Base-by-base conservation (phyloP, 1,140 invertebrate genomes). In the Acromyrmex heyeri region DNA sequence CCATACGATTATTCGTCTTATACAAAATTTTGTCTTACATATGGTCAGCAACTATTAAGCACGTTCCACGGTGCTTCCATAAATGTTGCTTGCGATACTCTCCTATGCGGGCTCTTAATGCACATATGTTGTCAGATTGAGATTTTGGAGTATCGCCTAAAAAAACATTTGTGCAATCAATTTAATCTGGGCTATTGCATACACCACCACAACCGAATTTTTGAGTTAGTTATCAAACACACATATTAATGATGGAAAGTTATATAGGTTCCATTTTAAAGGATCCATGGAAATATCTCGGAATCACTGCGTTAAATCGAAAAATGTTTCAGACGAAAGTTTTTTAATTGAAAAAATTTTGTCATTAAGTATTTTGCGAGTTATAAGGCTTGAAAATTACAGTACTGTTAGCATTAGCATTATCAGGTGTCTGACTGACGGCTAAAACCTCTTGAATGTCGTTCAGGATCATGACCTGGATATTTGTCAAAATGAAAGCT, bases 51-150 rank as follows among this genome's bases (percentile, higher is more conserved):
- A 38, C 10, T 48, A 1, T 30, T 75, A 44, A 50, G 65, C 1
- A 34, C 85, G 0, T 5, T 65, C 0, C 30, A 61, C 2, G 55
- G 62, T 0, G 85, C 89, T 2, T 1, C 50, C 10, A 4, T 50
- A 0, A 87, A 90, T 16, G 76, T 75, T 6, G 86, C 75, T 7
- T 81, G 59, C 7, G 90, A 91, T 44, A 67, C 38, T 3, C 27
- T 90, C 1, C 38, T 90, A 5, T 85, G 72, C 16, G 86, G 90
- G 0, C 16, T 91, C 5, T 78, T 91, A 77, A 82, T 88, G 14
- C 86, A 85, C 18, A 76, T 85, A 1, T 90, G 83, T 27, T 61
- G 87, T 8, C 89, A 89, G n/a, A 81, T 91, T 3, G 86, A 85
- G 7, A 91, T 90, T 12, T 30, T 91, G 1, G 75, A 85, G 27